Evolutionary conservation across 2,797 vertebrate genomes (phyloP), one percentile per base, ranked within the genome.

Genomic region (Carapus acus): DNA sequence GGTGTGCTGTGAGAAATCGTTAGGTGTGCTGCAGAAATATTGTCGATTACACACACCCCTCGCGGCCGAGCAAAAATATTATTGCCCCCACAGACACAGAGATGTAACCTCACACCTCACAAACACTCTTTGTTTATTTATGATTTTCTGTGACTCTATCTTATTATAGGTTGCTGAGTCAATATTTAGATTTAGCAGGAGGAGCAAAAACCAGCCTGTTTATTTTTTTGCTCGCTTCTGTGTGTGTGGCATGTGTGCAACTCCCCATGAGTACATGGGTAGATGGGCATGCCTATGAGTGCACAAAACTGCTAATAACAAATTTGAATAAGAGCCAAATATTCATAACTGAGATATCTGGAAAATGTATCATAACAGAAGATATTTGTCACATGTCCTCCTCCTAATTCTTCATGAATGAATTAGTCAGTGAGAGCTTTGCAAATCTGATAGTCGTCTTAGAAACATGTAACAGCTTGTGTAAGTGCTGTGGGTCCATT

Each of bases 111-210:
- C 23, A 69, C 65, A 74, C 69, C 43, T 68, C 60, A 63, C 56
- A 74, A 58, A 44, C 67, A 48, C 64, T 61, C 60, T 71, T n/a
- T 83, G 82, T 84, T 85, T 86, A 83, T 83, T 81, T 85, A 61
- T n/a, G 77, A 72, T 75, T 60, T 81, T 68, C 71, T 83, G 79
- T 67, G 78, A 63, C 82, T 78, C 67, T 75, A 74, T 77, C 78
- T 85, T 82, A 85, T 86, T 87, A 83, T 77, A 82, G 82, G 81
- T 75, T 83, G 40, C 77, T 65, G 78, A 85, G 83, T 83, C 82
- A 83, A 87, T 86, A 86, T 87, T 87, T 86, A 86, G 83, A 84
- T 83, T 76, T 57, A 56, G 79, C 63, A 78, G 81, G 67, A 62
- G 77, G 82, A 79, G 72, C 67, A 71, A 65, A 69, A 73, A 64